These are phyloP conservation scores for Boulengerochromis microlepis DNA, from an alignment of 2,113 vertebrate species.

Conservation along the genomic window DNA sequence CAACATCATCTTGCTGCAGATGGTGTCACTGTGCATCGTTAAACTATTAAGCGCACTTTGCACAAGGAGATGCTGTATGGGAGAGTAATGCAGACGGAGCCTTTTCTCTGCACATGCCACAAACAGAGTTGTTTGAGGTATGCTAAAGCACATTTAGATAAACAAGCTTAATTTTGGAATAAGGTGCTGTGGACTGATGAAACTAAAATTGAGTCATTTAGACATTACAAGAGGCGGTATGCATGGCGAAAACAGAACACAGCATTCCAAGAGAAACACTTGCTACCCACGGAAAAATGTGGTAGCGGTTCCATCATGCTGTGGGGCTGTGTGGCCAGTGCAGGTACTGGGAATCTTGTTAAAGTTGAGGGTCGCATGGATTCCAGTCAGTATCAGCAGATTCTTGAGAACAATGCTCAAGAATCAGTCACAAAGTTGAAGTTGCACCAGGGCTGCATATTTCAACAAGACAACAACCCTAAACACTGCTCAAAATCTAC, in stretches of 20 bases:
- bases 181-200: not conserved
- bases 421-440: not conserved
- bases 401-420: not conserved
- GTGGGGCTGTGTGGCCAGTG: not conserved
- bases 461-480: accelerated
- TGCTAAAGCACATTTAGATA: not conserved
- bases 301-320: accelerated
- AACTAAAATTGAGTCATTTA: not conserved
- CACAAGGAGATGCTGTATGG: not conserved
- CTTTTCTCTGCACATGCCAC: accelerated
- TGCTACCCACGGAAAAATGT: accelerated
- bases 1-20: not conserved
- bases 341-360: accelerated
- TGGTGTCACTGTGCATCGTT: not conserved
- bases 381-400: not conserved
- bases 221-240: not conserved
- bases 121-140: not conserved
- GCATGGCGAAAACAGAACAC: accelerated
- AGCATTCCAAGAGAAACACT: not conserved
- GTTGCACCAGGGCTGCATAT: accelerated
- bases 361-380: not conserved
- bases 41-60: accelerated
- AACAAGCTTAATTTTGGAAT: not conserved
- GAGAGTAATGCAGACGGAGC: accelerated
- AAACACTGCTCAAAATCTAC: accelerated